Percentiles rank a stretch among this genome's conserved stretches.
These are phyloP conservation scores for Ctenodactylus gundi DNA, from an alignment of 2,113 vertebrate genomes.

Conservation along the genomic window DNA sequence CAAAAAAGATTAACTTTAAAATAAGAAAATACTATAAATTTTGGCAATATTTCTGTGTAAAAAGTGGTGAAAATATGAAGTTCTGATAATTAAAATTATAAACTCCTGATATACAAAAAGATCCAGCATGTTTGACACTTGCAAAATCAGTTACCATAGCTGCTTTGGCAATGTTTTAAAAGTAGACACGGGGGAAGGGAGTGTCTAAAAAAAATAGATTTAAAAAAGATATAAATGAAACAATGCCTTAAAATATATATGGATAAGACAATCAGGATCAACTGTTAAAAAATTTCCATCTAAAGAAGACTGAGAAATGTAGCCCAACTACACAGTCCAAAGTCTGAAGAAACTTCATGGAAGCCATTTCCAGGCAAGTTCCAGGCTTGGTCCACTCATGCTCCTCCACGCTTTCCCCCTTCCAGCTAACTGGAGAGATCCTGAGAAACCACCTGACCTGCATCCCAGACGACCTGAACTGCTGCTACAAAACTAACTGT, in stretches of 20 bases:
- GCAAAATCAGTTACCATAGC: neutral
- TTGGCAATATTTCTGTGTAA: slow-evolving; percentile 7
- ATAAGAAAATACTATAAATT: neutral
- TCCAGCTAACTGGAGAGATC: neutral
- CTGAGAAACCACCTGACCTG: neutral
- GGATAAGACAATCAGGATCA: neutral
- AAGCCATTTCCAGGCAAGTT: neutral
- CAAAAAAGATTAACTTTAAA: neutral
- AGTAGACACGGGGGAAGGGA: neutral
- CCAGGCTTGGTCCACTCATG: neutral
- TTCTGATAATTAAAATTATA: neutral
- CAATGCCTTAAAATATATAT: neutral
- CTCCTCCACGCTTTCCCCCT: neutral
- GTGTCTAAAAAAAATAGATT: neutral
- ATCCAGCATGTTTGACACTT: neutral
- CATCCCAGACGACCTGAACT: neutral
- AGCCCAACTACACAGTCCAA: neutral
- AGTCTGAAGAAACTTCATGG: neutral
- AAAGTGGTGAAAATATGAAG: neutral
- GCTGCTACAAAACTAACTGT: neutral
- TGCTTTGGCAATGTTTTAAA: neutral
- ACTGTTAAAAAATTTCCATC: neutral
- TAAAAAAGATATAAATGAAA: neutral
- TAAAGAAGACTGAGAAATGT: neutral
- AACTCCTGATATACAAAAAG: neutral